Conservation (phyloP, 2,797 vertebrate species). For the Lepilemur septentrionalis region DNA sequence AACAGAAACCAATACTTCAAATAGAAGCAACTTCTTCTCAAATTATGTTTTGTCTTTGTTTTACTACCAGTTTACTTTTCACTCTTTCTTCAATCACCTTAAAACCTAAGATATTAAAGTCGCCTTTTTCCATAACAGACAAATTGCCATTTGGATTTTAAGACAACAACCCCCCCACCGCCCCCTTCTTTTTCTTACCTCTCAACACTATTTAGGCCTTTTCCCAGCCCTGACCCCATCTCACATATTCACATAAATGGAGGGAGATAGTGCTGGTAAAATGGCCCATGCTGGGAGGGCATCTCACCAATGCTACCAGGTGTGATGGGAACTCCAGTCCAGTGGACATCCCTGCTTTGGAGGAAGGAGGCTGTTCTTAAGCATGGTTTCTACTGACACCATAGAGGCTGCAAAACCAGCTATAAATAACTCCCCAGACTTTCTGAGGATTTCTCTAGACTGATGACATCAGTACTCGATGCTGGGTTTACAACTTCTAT, state of each 20-base stretch:
- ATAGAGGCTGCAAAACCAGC: background rate
- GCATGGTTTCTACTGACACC: background rate
- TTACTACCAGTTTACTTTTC: background rate
- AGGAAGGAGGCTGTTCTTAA: background rate
- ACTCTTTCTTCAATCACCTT: slow-evolving; percentile 2
- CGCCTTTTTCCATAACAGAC: background rate
- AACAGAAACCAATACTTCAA: slow-evolving; percentile 22
- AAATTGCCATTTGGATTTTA: background rate
- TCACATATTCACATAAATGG: background rate
- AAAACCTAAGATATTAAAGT: slow-evolving; percentile 19
- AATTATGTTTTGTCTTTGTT: background rate
- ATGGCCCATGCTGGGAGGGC: background rate
- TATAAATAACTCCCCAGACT: background rate
- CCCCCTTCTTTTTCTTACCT: background rate
- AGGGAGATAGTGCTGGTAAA: background rate
- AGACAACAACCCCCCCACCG: background rate
- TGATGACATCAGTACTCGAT: background rate
- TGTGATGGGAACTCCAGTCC: background rate
- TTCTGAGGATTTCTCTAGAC: background rate
- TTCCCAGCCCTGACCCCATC: background rate
- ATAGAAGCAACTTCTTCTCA: background rate
- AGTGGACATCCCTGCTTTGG: background rate
- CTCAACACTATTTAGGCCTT: background rate
- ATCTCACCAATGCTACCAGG: background rate
- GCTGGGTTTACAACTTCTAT: background rate